Evolutionary conservation across 2,888 invertebrate species (phyloP).

Genomic region (Stegophylla sp.): DNA sequence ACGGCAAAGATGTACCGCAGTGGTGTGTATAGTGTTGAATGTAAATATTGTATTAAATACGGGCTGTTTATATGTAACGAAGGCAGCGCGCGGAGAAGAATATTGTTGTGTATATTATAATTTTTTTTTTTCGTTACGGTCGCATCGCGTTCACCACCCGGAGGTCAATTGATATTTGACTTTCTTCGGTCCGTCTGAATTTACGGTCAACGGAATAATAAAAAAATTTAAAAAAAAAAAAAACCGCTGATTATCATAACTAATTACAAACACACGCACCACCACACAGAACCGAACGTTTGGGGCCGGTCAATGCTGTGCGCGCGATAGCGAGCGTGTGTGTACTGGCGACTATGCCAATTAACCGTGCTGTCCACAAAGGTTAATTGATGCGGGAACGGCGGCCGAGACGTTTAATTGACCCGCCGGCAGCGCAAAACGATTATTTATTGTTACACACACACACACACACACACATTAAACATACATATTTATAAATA

Average conservation of each 20-base stretch:
- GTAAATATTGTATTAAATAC: neutral
- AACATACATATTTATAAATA: neutral
- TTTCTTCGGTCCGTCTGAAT: slow-evolving; percentile 38
- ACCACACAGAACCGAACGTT: neutral
- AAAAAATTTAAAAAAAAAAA: slow-evolving; percentile 37
- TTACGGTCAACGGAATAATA: slow-evolving; percentile 11
- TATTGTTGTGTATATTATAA: neutral
- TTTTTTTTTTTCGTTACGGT: slow-evolving; percentile 10
- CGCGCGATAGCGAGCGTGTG: neutral
- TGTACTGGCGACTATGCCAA: slow-evolving; percentile 48
- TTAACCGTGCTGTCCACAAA: slow-evolving; percentile 55
- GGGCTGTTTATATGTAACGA: neutral
- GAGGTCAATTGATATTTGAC: slow-evolving; percentile 59
- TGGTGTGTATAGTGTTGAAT: neutral
- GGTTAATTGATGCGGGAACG: slow-evolving; percentile 61
- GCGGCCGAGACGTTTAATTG: slow-evolving; percentile 58
- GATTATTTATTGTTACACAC: slow-evolving; percentile 39
- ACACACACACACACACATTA: neutral
- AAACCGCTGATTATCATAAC: slow-evolving; percentile 47
- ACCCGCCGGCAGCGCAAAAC: slow-evolving; percentile 45
- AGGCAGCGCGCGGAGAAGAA: neutral
- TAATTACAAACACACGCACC: slow-evolving; percentile 35
- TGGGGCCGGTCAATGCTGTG: neutral
- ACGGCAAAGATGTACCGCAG: no score
- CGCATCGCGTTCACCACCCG: slow-evolving; percentile 3